Evolutionary conservation across 1,140 invertebrate species (phyloP), one percentile per base, ranked within the genome.

Genomic region (Drosophila bifasciata): DNA sequence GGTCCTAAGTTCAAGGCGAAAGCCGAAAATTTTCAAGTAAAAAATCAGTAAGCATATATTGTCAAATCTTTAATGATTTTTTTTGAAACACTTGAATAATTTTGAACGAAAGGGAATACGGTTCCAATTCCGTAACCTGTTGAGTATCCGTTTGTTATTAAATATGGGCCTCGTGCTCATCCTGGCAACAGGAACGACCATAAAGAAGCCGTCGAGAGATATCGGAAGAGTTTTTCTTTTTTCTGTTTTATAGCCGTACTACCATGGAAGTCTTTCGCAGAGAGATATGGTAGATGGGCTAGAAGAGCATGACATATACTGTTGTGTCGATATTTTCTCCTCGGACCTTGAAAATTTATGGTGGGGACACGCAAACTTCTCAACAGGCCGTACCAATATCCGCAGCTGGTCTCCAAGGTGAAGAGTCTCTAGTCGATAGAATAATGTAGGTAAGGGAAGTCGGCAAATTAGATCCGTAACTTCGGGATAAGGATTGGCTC

Each of bases 371-470:
- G 62, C 69, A 70, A 75, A 75, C 59, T 76, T 76, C 55, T 76
- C 61, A 71, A 71, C 75, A 78, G 36, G 74, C 48, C 71, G 75
- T 76, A 76, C 72, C 59, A 52, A 79, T 79, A 79, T 57, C 76
- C 76, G 76, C 94, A 96, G 93, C 95, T 95, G 95, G 95, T 96
- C 95, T 96, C 95, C 95, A 95, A 96, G 95, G 95, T 96, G 93
- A 95, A 95, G 93, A 96, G 95, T 95, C 96, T 96, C 95, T 96
- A 95, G 95, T 96, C 94, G 95, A 95, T 96, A 95, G 95, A 96
- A 93, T 94, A 96, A 96, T 96, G 95, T 43, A 44, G 95, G 94
- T 96, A 96, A 96, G 95, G 95, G 95, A 95, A 95, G 94, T 96
- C 91, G 91, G 93, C 93, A 95, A 96, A 94, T 93, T 95, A 92